A percentile compares a stretch with the other conserved stretches of the same genome.
Evolutionary conservation across 2,888 invertebrate genomes (phyloP).

Genomic region (Drosophila mimetica): DNA sequence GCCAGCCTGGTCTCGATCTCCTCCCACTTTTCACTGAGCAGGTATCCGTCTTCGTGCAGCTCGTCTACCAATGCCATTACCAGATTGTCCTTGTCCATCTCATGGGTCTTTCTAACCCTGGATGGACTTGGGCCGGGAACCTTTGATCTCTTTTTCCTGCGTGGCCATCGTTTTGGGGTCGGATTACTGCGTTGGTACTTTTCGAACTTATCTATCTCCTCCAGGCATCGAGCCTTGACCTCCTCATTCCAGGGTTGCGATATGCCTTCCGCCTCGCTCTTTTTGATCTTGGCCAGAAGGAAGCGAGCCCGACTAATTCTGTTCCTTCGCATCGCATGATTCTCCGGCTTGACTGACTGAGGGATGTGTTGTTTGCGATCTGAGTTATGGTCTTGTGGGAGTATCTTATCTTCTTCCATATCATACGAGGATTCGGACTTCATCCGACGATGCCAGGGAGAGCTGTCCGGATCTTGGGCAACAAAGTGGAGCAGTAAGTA

Average conservation of each 20-base stretch:
- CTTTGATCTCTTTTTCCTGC: too few relatives aligned
- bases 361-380: background rate
- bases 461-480: background rate
- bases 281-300: background rate
- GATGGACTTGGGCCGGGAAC: background rate
- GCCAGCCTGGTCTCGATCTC: background rate
- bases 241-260: background rate
- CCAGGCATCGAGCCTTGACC: background rate
- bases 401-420: background rate
- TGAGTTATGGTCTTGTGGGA: background rate
- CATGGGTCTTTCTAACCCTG: too few relatives aligned
- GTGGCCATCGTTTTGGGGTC: too few relatives aligned
- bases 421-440: background rate
- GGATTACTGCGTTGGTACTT: too few relatives aligned
- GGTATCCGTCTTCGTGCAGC: background rate
- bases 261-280: background rate
- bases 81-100: background rate
- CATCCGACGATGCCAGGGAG: background rate
- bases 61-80: constrained; percentile 3
- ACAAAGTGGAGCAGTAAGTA: background rate
- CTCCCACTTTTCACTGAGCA: background rate
- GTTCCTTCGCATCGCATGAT: background rate
- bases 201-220: background rate
- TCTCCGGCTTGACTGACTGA: background rate
- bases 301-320: background rate